Percentiles rank a stretch among this genome's conserved stretches.
phyloP scores from a whole-genome alignment of 2,888 invertebrate genomes.

The Raillietiella orientalis region DNA sequence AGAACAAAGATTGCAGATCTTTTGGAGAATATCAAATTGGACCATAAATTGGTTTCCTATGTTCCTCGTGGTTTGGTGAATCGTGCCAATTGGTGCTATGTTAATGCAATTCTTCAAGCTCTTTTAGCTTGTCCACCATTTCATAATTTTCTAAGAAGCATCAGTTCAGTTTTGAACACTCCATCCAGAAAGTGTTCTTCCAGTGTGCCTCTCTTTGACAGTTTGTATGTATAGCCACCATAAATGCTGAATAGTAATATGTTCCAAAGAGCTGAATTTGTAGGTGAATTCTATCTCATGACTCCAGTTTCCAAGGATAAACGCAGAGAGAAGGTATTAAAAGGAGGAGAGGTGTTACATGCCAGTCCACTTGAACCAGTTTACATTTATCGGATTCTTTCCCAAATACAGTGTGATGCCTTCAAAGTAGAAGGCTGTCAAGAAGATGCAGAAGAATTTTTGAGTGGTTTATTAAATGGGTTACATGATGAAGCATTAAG shows the following conservation, averaged over 20 bases:
- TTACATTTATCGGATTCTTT: slow-evolving; percentile 50
- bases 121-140: slow-evolving; percentile 78
- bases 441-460: slow-evolving; percentile 90
- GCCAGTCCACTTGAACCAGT: slow-evolving; percentile 70
- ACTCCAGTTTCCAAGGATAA: slow-evolving; percentile 8
- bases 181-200: no score
- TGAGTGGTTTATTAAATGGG: slow-evolving; percentile 66
- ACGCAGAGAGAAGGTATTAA: no score
- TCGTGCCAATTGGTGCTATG: slow-evolving; percentile 81
- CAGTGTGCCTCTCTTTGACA: no score
- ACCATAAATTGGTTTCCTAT: slow-evolving; percentile 41
- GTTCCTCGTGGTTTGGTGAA: slow-evolving; percentile 71
- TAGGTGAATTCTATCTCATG: slow-evolving; percentile 28
- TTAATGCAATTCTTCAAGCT: slow-evolving; percentile 79
- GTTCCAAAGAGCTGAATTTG: slow-evolving; percentile 46
- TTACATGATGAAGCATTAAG: slow-evolving; percentile 70
- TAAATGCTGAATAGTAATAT: no score
- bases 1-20: slow-evolving; percentile 23
- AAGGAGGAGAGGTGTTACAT: no score
- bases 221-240: slow-evolving; percentile 44
- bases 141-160: slow-evolving; percentile 51
- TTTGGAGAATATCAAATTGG: slow-evolving; percentile 34
- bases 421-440: slow-evolving; percentile 47
- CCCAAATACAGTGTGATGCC: slow-evolving; percentile 31
- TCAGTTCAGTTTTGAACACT: slow-evolving; percentile 27